Percentiles rank a stretch among this genome's conserved stretches.
phyloP scores from a whole-genome alignment of 2,888 invertebrate species.

The Dynastes hyllus region DNA sequence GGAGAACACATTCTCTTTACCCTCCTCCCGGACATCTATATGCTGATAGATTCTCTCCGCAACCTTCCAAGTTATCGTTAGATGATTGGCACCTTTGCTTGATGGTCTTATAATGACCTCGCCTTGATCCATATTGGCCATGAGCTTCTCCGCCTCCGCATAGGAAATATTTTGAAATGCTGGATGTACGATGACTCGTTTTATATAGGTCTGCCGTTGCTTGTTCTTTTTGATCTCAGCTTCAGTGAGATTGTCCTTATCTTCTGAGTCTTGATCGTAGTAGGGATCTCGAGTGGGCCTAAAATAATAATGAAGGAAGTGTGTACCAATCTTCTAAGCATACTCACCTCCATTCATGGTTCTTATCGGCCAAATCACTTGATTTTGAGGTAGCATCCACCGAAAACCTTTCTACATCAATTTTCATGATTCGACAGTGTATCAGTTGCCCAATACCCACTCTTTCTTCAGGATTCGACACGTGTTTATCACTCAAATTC shows the following conservation, averaged over 20 bases:
- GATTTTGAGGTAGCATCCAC: constrained; percentile 95
- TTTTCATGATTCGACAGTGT: constrained; percentile 93
- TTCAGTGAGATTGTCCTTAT: constrained; percentile 84
- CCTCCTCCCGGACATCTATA: constrained; percentile 95
- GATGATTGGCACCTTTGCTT: constrained; percentile 95
- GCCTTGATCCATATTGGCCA: constrained; percentile 95
- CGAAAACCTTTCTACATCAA: constrained; percentile 94
- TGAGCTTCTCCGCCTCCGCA: constrained; percentile 91
- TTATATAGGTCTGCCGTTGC: constrained; percentile 90
- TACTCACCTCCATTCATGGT: constrained; percentile 87
- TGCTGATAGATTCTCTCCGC: constrained; percentile 95
- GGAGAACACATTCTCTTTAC: constrained; percentile 97
- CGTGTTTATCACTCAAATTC: constrained; percentile 94
- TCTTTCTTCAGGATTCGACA: constrained; percentile 93
- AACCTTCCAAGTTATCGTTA: constrained; percentile 99
- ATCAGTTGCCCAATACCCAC: constrained; percentile 89
- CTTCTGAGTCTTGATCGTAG: constrained; percentile 91
- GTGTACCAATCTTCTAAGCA: constrained; percentile 33
- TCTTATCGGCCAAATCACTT: constrained; percentile 92
- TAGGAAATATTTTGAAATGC: constrained; percentile 97
- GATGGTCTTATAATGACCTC: constrained; percentile 97
- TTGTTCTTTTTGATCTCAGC: constrained; percentile 88
- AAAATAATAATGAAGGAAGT: constrained; percentile 55
- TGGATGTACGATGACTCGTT: constrained; percentile 97
- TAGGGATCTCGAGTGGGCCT: constrained; percentile 91